These are phyloP conservation scores for Chrysaora quinquecirrha DNA, from an alignment of 30 jellyfish, hydroid and myxozoan genomes.

Conservation along the genomic window DNA sequence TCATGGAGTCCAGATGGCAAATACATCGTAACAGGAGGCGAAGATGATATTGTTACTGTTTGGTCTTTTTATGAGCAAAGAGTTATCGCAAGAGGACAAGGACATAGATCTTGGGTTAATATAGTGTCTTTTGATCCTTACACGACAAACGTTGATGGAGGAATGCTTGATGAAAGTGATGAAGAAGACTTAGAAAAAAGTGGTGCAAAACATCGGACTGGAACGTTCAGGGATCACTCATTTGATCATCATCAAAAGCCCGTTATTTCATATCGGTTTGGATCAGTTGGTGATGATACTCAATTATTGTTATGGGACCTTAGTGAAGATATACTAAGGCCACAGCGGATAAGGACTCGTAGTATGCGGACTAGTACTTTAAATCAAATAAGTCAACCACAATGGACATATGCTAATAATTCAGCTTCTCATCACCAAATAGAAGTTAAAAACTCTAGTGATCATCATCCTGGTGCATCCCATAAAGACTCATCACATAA, in stretches of 20 bases:
- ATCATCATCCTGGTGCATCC: constrained; percentile 14
- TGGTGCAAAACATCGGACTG: constrained; percentile 26
- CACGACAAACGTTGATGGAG: constrained; percentile 80
- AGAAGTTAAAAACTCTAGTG: constrained; percentile 20
- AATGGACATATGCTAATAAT: constrained; percentile 78
- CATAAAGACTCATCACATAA: constrained; percentile 43
- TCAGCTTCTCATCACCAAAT: constrained; percentile 20
- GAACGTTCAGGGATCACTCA: constrained; percentile 46
- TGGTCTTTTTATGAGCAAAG: constrained; percentile 95
- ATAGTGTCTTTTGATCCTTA: constrained; percentile 92
- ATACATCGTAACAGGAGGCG: constrained; percentile 96
- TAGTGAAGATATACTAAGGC: constrained; percentile 86
- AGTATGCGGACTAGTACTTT: constrained; percentile 80
- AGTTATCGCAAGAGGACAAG: constrained; percentile 95
- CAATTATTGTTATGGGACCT: constrained; percentile 92
- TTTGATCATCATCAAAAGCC: constrained; percentile 29
- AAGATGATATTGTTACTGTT: constrained; percentile 91
- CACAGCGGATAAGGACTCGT: constrained; percentile 87
- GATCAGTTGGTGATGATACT: constrained; percentile 98
- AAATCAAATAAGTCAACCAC: constrained; percentile 51
- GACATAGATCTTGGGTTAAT: constrained; percentile 97
- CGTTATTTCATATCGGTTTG: constrained; percentile 80
- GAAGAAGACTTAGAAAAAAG: constrained; percentile 76
- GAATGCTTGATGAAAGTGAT: constrained; percentile 65
- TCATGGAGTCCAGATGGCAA: constrained; percentile 99